Percentiles rank a stretch among this genome's conserved stretches.
Conservation (phyloP, 2,797 vertebrate genomes). For the Myotis vivesi region DNA sequence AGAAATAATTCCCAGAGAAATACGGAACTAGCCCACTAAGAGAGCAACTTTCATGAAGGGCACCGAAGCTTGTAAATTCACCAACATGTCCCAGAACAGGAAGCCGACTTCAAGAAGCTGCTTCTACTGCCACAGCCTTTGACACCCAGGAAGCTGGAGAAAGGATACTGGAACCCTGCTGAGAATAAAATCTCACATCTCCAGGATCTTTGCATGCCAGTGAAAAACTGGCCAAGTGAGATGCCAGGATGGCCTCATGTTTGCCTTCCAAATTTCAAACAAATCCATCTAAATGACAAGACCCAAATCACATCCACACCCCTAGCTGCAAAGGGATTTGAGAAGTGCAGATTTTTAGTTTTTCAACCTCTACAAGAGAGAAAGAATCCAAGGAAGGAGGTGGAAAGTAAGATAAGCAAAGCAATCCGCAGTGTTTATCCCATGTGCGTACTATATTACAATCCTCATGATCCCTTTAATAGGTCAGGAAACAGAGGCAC, state of each 20-base stretch:
- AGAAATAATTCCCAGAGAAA: not conserved
- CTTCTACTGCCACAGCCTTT: not conserved
- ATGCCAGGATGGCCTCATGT: not conserved
- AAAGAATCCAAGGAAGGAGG: not conserved
- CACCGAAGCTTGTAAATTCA: not conserved
- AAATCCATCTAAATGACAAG: slow-evolving; percentile 38
- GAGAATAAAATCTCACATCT: not conserved
- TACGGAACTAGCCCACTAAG: not conserved
- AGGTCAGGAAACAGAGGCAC: not conserved
- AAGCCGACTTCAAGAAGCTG: not conserved
- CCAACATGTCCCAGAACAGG: not conserved
- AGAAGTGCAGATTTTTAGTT: not conserved
- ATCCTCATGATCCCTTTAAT: not conserved
- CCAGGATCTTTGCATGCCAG: not conserved
- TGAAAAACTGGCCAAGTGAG: not conserved
- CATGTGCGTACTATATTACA: not conserved
- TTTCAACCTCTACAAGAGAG: not conserved
- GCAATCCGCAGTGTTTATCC: not conserved
- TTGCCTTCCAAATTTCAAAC: slow-evolving; percentile 49
- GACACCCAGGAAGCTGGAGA: not conserved
- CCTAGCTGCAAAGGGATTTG: not conserved
- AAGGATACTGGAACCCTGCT: not conserved
- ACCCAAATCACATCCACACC: not conserved
- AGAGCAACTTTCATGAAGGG: not conserved
- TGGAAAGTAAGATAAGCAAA: not conserved